Evolutionary conservation across 2,888 invertebrate species (phyloP).

Genomic region (Amorpha juglandis): DNA sequence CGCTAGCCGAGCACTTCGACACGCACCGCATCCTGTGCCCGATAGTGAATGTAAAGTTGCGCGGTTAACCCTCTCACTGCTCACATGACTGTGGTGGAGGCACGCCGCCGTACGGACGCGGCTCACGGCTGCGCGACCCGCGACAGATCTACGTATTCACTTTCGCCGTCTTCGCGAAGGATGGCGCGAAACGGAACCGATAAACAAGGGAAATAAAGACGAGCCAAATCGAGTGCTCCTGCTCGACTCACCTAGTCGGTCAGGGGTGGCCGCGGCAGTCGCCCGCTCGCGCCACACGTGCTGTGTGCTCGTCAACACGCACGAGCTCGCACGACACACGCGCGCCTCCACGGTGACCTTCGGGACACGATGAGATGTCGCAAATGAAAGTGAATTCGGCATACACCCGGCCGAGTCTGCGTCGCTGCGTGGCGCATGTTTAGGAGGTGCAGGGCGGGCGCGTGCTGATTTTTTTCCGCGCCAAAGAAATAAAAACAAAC

Average conservation of each 20-base stretch:
- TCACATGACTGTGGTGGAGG: constrained; percentile 53
- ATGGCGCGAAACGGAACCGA: constrained; percentile 71
- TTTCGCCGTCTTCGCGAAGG: constrained; percentile 67
- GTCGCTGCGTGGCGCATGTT: constrained; percentile 85
- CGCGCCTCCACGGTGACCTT: constrained; percentile 79
- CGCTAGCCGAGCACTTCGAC: neutral
- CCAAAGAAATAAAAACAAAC: constrained; percentile 84
- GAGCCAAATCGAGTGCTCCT: constrained; percentile 67
- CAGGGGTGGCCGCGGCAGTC: constrained; percentile 75
- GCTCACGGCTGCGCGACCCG: constrained; percentile 57
- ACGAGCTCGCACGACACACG: constrained; percentile 45
- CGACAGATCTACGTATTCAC: constrained; percentile 63
- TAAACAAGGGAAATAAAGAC: constrained; percentile 71
- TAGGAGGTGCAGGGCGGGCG: constrained; percentile 84
- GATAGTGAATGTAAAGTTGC: constrained; percentile 69
- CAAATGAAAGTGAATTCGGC: constrained; percentile 85
- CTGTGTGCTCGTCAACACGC: constrained; percentile 39
- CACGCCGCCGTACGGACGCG: constrained; percentile 37
- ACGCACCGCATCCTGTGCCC: constrained; percentile 49
- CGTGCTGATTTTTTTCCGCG: constrained; percentile 81
- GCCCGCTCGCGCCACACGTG: constrained; percentile 66
- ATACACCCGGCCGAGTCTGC: constrained; percentile 80
- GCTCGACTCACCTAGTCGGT: constrained; percentile 78
- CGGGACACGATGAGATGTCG: constrained; percentile 81
- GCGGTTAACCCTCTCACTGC: constrained; percentile 68